Evolutionary conservation across 2,888 invertebrate genomes (phyloP).

Genomic region (Cosmorhoe ocellata): DNA sequence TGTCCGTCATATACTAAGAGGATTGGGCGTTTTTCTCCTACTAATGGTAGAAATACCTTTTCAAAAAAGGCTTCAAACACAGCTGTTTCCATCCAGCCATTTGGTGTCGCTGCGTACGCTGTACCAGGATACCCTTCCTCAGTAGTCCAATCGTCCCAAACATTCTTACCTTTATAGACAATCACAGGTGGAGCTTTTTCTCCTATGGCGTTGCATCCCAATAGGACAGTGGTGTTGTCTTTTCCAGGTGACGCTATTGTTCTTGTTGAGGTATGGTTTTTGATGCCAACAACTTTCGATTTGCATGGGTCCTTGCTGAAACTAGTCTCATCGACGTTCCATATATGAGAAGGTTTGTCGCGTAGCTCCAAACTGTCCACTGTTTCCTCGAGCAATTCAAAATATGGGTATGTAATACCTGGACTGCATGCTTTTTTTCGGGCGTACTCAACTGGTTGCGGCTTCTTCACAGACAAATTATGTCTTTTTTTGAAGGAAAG

Average conservation of each 20-base stretch:
- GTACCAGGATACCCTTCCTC: not conserved
- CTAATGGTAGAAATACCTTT: conserved; percentile 20
- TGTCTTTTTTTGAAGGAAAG: not conserved
- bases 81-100: conserved; percentile 1
- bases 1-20: conserved; percentile 37
- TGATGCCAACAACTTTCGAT: not conserved
- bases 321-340: not conserved
- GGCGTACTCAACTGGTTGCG: conserved; percentile 3
- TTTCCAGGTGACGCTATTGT: not conserved
- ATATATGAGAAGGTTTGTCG: not conserved
- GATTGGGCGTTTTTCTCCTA: conserved; percentile 33
- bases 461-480: not conserved
- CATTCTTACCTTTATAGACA: not conserved
- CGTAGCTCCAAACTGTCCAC: not conserved
- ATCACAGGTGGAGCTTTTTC: not conserved
- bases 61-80: conserved; percentile 11
- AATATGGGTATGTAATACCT: not conserved
- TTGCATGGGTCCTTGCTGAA: not conserved
- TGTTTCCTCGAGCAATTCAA: conserved; percentile 1
- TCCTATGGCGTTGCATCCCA: not conserved
- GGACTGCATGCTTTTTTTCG: not conserved
- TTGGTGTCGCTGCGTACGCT: not conserved
- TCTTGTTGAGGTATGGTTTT: not conserved
- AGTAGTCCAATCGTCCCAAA: not conserved
- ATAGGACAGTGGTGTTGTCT: not conserved